These are phyloP conservation scores for Nomada lathburiana DNA, from an alignment of 2,888 invertebrate species.

Conservation along the genomic window DNA sequence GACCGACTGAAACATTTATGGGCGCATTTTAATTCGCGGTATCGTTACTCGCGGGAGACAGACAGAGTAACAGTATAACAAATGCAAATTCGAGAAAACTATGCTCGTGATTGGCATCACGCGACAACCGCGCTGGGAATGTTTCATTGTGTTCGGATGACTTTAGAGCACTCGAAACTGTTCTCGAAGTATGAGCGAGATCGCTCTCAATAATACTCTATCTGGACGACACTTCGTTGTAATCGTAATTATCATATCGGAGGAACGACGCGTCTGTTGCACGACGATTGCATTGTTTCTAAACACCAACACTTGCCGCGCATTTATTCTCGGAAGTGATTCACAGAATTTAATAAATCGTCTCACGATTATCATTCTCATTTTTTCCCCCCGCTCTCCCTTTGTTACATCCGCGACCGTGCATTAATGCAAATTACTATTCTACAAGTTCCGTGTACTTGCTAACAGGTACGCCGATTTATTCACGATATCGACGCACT, in stretches of 20 bases:
- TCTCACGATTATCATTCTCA: neutral
- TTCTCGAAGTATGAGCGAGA: conserved; percentile 42
- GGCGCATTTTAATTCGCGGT: too few species aligned
- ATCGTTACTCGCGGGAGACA: too few species aligned
- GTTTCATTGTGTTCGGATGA: conserved; percentile 36
- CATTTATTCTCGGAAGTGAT: conserved; percentile 23
- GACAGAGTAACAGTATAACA: too few species aligned
- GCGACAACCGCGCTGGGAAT: neutral
- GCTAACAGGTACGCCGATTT: conserved; percentile 86
- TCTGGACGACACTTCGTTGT: neutral
- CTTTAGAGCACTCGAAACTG: neutral
- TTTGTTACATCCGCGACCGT: neutral
- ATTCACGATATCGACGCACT: conserved; percentile 89
- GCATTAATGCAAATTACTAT: neutral
- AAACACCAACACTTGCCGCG: neutral
- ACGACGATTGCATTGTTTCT: conserved; percentile 1
- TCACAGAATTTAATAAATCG: conserved; percentile 4
- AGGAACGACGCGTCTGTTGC: neutral
- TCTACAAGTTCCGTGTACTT: neutral
- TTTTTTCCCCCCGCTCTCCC: too few species aligned
- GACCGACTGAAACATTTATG: too few species aligned
- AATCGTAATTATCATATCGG: neutral
- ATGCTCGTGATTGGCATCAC: conserved; percentile 2
- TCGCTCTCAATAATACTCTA: neutral
- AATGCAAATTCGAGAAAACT: neutral